phyloP scores from a whole-genome alignment of 1,140 invertebrate species.

The Carcinoscorpius rotundicauda region DNA sequence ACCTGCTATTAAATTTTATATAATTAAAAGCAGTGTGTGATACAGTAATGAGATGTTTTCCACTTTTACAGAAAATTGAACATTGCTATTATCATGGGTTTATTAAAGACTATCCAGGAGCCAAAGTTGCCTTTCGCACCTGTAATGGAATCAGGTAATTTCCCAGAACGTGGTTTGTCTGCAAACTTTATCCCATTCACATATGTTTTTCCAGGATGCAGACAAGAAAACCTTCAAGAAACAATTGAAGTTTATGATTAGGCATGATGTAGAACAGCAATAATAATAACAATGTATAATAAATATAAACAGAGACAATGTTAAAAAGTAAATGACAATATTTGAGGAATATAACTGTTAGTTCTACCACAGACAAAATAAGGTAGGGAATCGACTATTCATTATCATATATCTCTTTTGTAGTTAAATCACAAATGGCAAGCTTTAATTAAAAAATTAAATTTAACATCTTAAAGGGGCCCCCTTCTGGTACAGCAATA shows the following conservation, averaged over 20 bases:
- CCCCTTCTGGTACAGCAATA: too few species aligned
- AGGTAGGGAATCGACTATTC: too few species aligned
- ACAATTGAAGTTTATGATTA: neutral
- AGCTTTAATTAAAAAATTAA: too few species aligned
- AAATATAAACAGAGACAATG: neutral
- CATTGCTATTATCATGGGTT: conserved; percentile 93
- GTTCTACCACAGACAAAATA: too few species aligned
- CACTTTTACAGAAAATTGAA: conserved; percentile 60
- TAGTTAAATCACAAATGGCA: too few species aligned
- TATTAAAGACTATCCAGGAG: conserved; percentile 88
- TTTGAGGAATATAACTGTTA: too few species aligned
- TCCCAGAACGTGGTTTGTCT: too few species aligned
- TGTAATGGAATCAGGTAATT: conserved; percentile 70
- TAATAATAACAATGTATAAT: neutral
- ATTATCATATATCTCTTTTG: too few species aligned
- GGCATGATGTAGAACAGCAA: conserved; percentile 1
- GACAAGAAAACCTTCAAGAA: conserved; percentile 1
- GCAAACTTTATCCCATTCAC: too few species aligned
- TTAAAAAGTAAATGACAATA: neutral
- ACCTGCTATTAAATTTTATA: neutral
- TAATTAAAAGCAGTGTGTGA: neutral
- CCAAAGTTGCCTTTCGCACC: conserved; percentile 90
- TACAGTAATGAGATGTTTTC: neutral
- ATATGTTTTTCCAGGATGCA: too few species aligned
- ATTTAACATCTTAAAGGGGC: too few species aligned